phyloP scores from a whole-genome alignment of 2,113 vertebrate species.

The Xenopus tropicalis region DNA sequence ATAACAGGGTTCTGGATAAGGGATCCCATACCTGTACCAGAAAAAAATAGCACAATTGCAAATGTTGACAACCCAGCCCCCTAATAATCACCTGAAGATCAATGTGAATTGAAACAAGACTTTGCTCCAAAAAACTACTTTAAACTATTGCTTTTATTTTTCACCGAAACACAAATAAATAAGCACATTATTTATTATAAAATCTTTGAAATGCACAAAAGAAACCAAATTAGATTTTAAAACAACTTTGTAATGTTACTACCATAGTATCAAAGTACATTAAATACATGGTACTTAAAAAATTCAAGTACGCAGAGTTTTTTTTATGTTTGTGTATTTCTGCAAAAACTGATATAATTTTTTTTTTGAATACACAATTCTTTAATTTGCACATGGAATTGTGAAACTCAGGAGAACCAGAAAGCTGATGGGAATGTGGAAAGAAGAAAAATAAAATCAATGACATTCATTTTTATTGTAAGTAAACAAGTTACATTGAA shows the following conservation, averaged over 20 bases:
- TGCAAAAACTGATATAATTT: conserved; percentile 67
- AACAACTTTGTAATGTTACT: conserved; percentile 76
- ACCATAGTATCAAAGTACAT: conserved; percentile 81
- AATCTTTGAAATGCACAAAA: conserved; percentile 77
- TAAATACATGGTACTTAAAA: conserved; percentile 76
- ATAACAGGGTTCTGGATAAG: too few species aligned
- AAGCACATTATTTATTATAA: conserved; percentile 76
- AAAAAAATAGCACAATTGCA: too few species aligned
- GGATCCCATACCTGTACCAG: too few species aligned
- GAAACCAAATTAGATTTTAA: conserved; percentile 68
- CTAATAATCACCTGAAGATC: too few species aligned
- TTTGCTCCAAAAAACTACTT: conserved; percentile 51
- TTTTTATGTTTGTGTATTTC: conserved; percentile 69
- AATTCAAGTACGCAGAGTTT: conserved; percentile 77
- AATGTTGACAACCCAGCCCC: too few species aligned
- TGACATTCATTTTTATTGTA: conserved; percentile 70
- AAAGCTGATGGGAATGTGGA: conserved; percentile 69
- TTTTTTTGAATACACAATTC: conserved; percentile 68
- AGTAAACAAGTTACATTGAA: conserved; percentile 69
- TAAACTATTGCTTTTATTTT: conserved; percentile 84
- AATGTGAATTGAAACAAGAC: too few species aligned
- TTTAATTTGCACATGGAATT: conserved; percentile 66
- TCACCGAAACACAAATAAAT: conserved; percentile 79
- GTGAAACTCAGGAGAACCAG: conserved; percentile 69
- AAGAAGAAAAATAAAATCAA: conserved; percentile 51